These are phyloP conservation scores for Oligia latruncula DNA, from an alignment of 2,888 invertebrate genomes.

Conservation along the genomic window DNA sequence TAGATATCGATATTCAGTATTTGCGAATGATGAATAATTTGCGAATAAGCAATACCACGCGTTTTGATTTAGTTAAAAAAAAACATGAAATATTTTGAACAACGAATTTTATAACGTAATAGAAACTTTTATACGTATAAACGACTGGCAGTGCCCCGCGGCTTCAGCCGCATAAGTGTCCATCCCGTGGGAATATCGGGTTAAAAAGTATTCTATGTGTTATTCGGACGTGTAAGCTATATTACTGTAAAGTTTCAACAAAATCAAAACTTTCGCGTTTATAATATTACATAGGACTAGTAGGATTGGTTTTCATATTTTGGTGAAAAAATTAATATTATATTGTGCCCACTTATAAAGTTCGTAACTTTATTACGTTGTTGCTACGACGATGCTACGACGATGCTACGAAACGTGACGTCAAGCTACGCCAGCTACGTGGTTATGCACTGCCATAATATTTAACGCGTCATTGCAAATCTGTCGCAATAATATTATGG, in stretches of 20 bases:
- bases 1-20: not conserved
- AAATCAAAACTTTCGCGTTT: too few relatives aligned
- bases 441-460: not conserved
- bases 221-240: too few relatives aligned
- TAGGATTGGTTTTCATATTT: too few relatives aligned
- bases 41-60: too few relatives aligned
- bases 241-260: too few relatives aligned
- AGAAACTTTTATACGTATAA: not conserved
- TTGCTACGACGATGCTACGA: conserved; percentile 9
- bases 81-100: not conserved
- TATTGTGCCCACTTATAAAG: not conserved
- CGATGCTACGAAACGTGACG: conserved; percentile 8
- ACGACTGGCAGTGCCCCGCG: too few relatives aligned
- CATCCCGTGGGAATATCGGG: too few relatives aligned
- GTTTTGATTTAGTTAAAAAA: not conserved
- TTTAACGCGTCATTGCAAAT: not conserved
- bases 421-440: conserved; percentile 1
- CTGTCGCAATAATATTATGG: not conserved
- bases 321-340: not conserved
- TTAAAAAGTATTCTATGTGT: too few relatives aligned
- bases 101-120: not conserved
- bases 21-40: not conserved
- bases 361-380: not conserved
- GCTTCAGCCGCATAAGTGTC: too few relatives aligned
- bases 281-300: too few relatives aligned